Evolutionary conservation across 2,888 invertebrate genomes (phyloP).

Genomic region (Diadegma fenestrale): DNA sequence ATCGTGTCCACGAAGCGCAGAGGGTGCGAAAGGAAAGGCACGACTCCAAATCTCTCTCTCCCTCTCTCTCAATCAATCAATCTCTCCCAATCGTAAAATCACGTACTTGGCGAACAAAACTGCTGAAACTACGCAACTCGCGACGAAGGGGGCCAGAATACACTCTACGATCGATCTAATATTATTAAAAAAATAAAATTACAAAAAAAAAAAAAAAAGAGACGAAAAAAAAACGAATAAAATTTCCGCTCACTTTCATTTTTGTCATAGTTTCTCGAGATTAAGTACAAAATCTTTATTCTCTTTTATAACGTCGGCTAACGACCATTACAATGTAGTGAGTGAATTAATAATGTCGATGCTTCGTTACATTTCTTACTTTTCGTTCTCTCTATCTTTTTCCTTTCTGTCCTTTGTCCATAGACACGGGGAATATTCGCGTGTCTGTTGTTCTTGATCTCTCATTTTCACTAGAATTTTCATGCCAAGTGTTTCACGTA

Average conservation of each 20-base stretch:
- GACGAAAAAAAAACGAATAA: constrained; percentile 42
- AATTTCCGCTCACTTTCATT: constrained; percentile 61
- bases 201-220: constrained; percentile 54
- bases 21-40: constrained; percentile 72
- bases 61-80: constrained; percentile 18
- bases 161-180: constrained; percentile 39
- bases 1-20: constrained; percentile 48
- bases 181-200: constrained; percentile 28
- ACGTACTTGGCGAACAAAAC: constrained; percentile 57
- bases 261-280: constrained; percentile 64
- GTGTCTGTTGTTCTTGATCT: constrained; percentile 27
- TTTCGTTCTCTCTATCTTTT: constrained; percentile 21
- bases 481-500: constrained; percentile 46
- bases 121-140: constrained; percentile 57
- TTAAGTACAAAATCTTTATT: constrained; percentile 74
- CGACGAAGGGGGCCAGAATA: constrained; percentile 56
- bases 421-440: constrained; percentile 39
- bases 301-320: constrained; percentile 59
- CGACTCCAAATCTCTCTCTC: constrained; percentile 49
- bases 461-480: constrained; percentile 49
- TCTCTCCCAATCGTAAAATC: constrained; percentile 47
- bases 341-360: constrained; percentile 61
- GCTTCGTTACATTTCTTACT: constrained; percentile 53
- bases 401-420: constrained; percentile 7
- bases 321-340: constrained; percentile 60